Evolutionary conservation across 2,888 invertebrate species (phyloP), one percentile per base, ranked within the genome.

Genomic region (Cecidostiba fungosa): DNA sequence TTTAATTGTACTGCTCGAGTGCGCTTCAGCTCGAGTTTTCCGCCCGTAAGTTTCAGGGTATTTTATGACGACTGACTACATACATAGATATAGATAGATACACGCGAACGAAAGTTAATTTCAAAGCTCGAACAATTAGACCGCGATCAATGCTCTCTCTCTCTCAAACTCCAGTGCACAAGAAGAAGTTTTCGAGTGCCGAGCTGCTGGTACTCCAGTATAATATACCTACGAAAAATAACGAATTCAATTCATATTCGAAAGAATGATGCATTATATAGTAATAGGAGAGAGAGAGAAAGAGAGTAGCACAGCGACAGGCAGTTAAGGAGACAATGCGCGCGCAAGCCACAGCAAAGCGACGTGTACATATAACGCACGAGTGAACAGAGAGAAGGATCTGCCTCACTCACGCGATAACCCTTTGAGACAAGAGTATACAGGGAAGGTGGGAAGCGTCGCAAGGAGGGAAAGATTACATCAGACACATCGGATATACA

Each of bases 371-470:
- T 6, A 23, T 6, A 23, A 59, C n/a, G 54, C n/a, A 59, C 23
- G 54, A 59, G 54, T 8, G 66, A 66, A 26, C 5, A 29, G 66
- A 43, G 39, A 23, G 12, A 1, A 29, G 39, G 32, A 69, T 16
- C 19, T 32, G 43, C 0, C 16, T n/a, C 59, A n/a, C 50, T n/a
- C 10, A n/a, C 5, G 32, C 3, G 32, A 66, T 29, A 66, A 78
- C 32, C 77, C 77, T 78, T 78, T 78, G 77, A 78, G 59, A 36
- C 59, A 59, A 43, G n/a, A 6, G 54, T 8, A 59, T 59, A 6
- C 23, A n/a, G 0, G 19, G 54, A n/a, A 8, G 19, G 16, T 14
- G 3, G 3, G 66, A 29, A 29, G 66, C 66, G 66, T 66, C 66
- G 29, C n/a, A n/a, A 66, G 66, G 29, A n/a, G 32, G 29, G 5